phyloP scores from a whole-genome alignment of 1,140 invertebrate genomes.

The Micrasema minimum region DNA sequence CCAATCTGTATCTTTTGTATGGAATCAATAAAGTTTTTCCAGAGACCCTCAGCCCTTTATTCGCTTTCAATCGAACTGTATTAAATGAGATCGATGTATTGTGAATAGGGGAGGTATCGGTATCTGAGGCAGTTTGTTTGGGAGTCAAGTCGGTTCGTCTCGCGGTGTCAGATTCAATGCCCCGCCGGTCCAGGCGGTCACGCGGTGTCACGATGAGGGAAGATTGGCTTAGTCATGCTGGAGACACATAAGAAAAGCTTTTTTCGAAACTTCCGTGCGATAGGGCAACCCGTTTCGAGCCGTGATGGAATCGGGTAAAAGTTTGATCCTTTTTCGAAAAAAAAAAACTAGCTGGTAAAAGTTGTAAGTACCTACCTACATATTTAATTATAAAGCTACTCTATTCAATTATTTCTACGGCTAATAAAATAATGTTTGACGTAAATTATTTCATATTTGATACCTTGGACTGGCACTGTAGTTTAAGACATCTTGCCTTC shows the following conservation, averaged over 20 bases:
- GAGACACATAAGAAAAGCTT: constrained; percentile 41
- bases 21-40: constrained; percentile 50
- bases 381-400: too few species aligned
- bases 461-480: too few species aligned
- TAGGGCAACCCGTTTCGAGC: not conserved
- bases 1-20: constrained; percentile 39
- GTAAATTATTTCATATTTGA: too few species aligned
- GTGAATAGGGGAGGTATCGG: constrained; percentile 9
- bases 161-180: constrained; percentile 14
- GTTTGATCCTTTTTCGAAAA: too few species aligned
- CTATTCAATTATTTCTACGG: too few species aligned
- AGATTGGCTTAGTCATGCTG: constrained; percentile 45
- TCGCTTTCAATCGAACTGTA: constrained; percentile 50
- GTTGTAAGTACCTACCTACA: too few species aligned
- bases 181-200: constrained; percentile 29
- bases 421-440: too few species aligned
- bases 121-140: constrained; percentile 17
- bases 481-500: too few species aligned
- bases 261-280: constrained; percentile 5
- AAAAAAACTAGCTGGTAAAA: too few species aligned
- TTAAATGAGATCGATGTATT: constrained; percentile 49
- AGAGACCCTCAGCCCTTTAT: constrained; percentile 43
- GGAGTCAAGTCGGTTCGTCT: constrained; percentile 25
- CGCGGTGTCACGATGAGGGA: constrained; percentile 42
- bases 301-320: too few species aligned